Conservation (phyloP, 2,113 vertebrate species). For the Nothocercus julius region DNA sequence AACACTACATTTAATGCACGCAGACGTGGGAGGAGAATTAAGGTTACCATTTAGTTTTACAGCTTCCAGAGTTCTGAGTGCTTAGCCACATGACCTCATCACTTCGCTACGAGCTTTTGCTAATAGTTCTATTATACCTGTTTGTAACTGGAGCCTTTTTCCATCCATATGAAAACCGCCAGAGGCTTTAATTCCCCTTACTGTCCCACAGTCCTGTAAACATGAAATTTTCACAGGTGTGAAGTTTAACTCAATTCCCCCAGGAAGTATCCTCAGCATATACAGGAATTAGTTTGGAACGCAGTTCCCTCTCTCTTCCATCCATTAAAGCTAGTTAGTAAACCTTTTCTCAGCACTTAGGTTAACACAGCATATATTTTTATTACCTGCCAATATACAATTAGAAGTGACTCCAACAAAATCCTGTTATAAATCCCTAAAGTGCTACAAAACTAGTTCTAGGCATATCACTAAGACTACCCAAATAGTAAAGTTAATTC, state of each 20-base stretch:
- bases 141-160: slow-evolving; percentile 2
- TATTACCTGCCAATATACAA: background rate
- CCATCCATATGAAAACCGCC: background rate
- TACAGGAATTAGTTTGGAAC: slow-evolving; percentile 6
- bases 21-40: background rate
- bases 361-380: background rate
- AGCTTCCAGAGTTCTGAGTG: background rate
- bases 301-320: background rate
- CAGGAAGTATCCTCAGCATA: background rate
- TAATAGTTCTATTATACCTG: slow-evolving; percentile 1
- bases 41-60: slow-evolving; percentile 12
- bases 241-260: background rate
- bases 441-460: background rate
- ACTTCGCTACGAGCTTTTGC: background rate
- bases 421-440: background rate
- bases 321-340: background rate
- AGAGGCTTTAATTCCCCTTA: slow-evolving; percentile 8
- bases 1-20: background rate
- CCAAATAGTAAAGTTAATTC: background rate
- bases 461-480: background rate
- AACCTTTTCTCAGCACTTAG: background rate
- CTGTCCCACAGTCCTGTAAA: slow-evolving; percentile 2
- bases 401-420: background rate
- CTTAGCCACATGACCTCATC: slow-evolving; percentile 15
- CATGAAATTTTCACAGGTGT: slow-evolving; percentile 14